Conservation (phyloP, 2,113 vertebrate species). For the Ceratotherium simum region DNA sequence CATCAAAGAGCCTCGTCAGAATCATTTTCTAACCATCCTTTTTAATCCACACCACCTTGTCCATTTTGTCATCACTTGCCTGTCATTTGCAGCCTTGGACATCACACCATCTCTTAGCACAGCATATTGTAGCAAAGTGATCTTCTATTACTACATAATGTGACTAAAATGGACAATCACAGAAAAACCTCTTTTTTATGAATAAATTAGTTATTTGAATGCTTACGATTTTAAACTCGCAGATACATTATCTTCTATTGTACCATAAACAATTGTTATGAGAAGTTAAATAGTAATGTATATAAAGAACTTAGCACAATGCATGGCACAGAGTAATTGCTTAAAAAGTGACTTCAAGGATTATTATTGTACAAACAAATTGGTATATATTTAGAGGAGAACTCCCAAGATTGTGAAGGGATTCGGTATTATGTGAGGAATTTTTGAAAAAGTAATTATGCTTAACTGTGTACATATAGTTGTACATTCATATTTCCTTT, state of each 20-base stretch:
- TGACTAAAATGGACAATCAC: background rate
- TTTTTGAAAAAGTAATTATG: background rate
- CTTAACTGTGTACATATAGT: background rate
- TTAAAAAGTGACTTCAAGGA: background rate
- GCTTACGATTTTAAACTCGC: background rate
- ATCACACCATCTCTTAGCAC: background rate
- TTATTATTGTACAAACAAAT: background rate
- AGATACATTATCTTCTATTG: background rate
- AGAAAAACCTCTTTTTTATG: background rate
- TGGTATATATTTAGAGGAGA: background rate
- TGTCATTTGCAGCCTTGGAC: background rate
- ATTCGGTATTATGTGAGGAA: background rate
- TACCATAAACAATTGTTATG: background rate
- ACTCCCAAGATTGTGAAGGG: background rate
- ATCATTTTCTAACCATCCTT: background rate
- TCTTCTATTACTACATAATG: background rate
- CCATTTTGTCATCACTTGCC: background rate
- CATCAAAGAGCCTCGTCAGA: background rate
- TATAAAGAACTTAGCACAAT: background rate
- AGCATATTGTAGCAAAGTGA: background rate
- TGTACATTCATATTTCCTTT: constrained; percentile 2
- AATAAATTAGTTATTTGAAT: background rate
- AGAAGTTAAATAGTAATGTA: background rate
- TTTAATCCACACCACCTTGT: background rate
- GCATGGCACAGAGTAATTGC: background rate